Base-by-base conservation (phyloP, 2,888 invertebrate genomes). In the Drosophila subquinaria region DNA sequence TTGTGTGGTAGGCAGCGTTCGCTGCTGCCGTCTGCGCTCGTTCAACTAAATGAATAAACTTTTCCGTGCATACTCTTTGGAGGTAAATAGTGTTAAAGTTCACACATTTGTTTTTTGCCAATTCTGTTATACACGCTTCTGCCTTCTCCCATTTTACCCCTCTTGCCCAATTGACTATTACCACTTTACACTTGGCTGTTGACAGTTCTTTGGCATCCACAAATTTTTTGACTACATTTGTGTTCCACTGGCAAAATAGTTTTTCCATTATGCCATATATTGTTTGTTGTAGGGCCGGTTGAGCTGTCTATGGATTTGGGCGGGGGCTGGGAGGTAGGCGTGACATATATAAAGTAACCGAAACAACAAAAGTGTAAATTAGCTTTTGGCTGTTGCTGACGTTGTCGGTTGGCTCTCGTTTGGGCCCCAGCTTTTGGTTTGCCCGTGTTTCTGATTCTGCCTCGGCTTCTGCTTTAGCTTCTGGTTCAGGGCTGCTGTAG, bases 81-180 rank as follows among this genome's bases (percentile, higher is more conserved):
- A 73, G 88, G 89, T 89, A 88, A 89, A 85, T 88, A 85, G 89
- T 88, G 89, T 89, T 88, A 84, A 88, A 89, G 82, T 89, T 86
- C 89, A 88, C 85, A 86, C 85, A 86, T 86, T 88, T 17, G 17
- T 17, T 17, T 17, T 17, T 17, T 17, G n/a, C 59, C 38, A 67
- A 73, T 81, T 60, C 71, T 74, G 83, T 72, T 68, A 63, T 57
- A 78, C 73, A 61, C 40, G 48, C 47, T 3, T 23, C 23, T 23
- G 23, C 23, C 23, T 30, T 9, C 27, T 4, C n/a, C 5, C 36
- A 13, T 38, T 4, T 13, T 48, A 20, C n/a, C 23, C 27, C 42
- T 50, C 50, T 20, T 27, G 6, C n/a, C 23, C 48, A 15, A 56
- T 15, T 23, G 50, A 36, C 17, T 42, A 57, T 45, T 45, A 27